Evolutionary conservation across 2,797 vertebrate genomes (phyloP).

Genomic region (Telmatherina bonti): DNA sequence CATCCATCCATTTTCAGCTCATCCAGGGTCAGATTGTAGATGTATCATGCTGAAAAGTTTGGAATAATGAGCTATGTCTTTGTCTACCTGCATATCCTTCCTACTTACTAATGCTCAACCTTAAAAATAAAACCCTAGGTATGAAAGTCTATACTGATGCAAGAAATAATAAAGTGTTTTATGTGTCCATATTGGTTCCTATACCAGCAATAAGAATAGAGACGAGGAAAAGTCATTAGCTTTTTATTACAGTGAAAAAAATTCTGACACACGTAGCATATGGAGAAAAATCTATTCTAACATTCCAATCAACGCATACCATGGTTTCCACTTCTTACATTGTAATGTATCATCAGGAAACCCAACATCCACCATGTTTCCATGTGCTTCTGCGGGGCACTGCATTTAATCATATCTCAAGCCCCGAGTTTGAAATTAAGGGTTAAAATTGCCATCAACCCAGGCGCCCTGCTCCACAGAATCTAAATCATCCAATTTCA

Average conservation of each 20-base stretch:
- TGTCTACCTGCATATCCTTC: no score
- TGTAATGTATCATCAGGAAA: slow-evolving; percentile 21
- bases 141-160: not conserved
- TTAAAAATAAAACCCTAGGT: not conserved
- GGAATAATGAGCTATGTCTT: no score
- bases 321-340: not conserved
- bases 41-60: no score
- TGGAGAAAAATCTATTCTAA: not conserved
- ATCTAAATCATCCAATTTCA: slow-evolving; percentile 72
- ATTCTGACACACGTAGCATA: not conserved
- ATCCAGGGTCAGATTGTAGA: not conserved
- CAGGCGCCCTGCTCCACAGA: slow-evolving; percentile 35
- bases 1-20: no score
- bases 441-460: slow-evolving; percentile 51
- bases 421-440: slow-evolving; percentile 53
- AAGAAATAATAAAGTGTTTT: slow-evolving; percentile 7
- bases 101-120: no score
- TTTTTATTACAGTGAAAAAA: not conserved
- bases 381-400: slow-evolving; percentile 23
- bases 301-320: not conserved
- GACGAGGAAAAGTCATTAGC: not conserved
- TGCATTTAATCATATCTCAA: slow-evolving; percentile 45
- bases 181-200: not conserved
- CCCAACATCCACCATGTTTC: slow-evolving; percentile 17
- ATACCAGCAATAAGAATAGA: not conserved